Base-by-base conservation (phyloP, 2,888 invertebrate species). In the Eupithecia tripunctaria region DNA sequence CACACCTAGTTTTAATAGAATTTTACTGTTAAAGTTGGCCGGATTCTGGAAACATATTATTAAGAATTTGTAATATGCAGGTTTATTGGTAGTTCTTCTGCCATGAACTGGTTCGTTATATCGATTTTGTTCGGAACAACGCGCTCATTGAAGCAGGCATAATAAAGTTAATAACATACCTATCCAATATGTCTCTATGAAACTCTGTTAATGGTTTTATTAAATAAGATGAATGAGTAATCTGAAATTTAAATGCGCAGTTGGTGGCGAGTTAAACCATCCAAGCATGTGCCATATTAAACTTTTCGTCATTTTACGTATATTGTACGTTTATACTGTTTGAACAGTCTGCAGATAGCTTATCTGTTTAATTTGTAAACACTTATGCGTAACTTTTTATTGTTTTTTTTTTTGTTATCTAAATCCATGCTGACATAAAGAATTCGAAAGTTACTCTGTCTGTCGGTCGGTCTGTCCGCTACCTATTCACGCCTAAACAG, bases 191-290 rank as follows among this genome's bases (percentile, higher is more conserved):
- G 25, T 25, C 56, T 56, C 14, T 56, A 12, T 21, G 10, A 56
- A 56, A 25, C 21, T 25, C 21, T 2, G 12, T 56, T 5, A 25
- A 56, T 25, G 25, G 21, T 56, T 56, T 25, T 25, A 56, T 56
- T 56, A 25, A 51, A 56, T 56, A 25, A n/a, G n/a, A n/a, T n/a
- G n/a, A n/a, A 56, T 25, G 14, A 51, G 21, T 51, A 51, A 21
- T n/a, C 47, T n/a, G 47, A 56, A 56, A 56, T 56, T 12, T 21
- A 56, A 56, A 56, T 56, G 21, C 56, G 25, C 56, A 21, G 56
- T 56, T 56, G 21, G 10, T 51, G 21, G 12, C 25, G 47, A 51
- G n/a, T 10, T n/a, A n/a, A 4, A 12, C 38, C 18, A 21, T 21
- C n/a, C 51, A 21, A 21, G 4, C 51, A 21, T 21, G 12, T 21